Evolutionary conservation across 2,113 vertebrate genomes (phyloP), one percentile per base, ranked within the genome.

Genomic region (Halcyon malimbica): DNA sequence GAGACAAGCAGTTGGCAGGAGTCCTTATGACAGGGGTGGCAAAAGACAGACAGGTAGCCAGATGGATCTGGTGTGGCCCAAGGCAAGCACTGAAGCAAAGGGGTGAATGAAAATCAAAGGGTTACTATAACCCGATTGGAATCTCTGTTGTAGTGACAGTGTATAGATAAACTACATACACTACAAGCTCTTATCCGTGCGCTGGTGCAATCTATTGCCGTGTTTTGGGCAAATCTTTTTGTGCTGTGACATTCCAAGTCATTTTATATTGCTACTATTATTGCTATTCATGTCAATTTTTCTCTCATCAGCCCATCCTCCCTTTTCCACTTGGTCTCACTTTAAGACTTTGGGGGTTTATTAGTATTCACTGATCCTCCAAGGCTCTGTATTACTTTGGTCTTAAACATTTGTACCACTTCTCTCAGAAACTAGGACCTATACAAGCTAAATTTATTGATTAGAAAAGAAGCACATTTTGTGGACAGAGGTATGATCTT

Each of bases 11-110:
- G 53, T 91, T 96, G 96, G 95, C 96, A 95, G 41, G 31, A 94
- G 77, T 92, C 83, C 95, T 93, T 92, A 18, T 89, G 89, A 94
- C 81, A 95, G 41, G 81, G 90, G 96, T 95, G 95, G 92, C 81
- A 96, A 97, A 94, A 84, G 70, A 87, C 65, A 94, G 96, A 94
- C 96, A 97, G 96, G 96, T 97, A 96, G 95, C 93, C 91, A 96
- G 92, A 95, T 89, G 94, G 92, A 91, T 91, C 41, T 56, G 83
- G 94, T 92, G 95, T 3, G 1, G 87, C 96, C 93, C 89, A 96
- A 91, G 94, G 94, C 94, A 83, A 96, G 87, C 83, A 42, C 69
- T 89, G 91, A 84, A 95, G 94, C 89, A 92, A 89, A 93, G 74
- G 78, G 81, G 91, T 79, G 84, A 91, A 82, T 91, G 77, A 73